phyloP scores from a whole-genome alignment of 92 coral and sea anemone genomes.

The Pocillopora grandis region DNA sequence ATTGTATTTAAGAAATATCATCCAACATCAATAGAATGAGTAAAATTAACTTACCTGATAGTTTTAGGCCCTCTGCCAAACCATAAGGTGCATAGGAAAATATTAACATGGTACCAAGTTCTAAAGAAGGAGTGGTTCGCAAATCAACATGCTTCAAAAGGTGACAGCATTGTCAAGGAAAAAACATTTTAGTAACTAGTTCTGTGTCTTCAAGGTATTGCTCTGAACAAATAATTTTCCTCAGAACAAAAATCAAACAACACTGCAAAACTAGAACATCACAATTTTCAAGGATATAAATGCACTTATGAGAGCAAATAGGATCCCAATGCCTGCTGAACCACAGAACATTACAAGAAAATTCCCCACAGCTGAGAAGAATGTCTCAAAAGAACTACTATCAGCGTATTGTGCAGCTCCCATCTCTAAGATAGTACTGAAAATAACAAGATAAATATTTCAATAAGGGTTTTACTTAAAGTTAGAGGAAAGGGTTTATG shows the following conservation, averaged over 20 bases:
- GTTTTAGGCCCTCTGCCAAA: constrained; percentile 92
- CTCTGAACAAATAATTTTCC: background rate
- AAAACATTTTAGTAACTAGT: background rate
- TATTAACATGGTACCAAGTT: constrained; percentile 91
- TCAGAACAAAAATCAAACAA: background rate
- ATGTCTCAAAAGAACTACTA: constrained; percentile 75
- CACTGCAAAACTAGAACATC: background rate
- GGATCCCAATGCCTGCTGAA: constrained; percentile 93
- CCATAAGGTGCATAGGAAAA: constrained; percentile 99
- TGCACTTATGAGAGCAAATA: constrained; percentile 94
- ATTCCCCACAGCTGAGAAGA: constrained; percentile 84
- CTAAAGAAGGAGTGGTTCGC: constrained; percentile 91
- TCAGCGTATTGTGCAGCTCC: constrained; percentile 71
- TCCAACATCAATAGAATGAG: background rate
- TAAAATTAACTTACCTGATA: constrained; percentile 70
- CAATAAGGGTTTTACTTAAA: background rate
- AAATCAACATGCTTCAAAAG: constrained; percentile 92
- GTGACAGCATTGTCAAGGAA: constrained; percentile 62
- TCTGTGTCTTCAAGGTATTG: background rate
- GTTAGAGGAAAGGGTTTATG: background rate
- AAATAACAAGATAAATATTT: background rate
- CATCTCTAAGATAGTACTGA: constrained; percentile 82
- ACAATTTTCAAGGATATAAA: constrained; percentile 79
- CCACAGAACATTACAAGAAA: constrained; percentile 95
- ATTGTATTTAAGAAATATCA: background rate